Base-by-base conservation (phyloP, 2,888 invertebrate genomes). In the Dorcus parallelipipedus region DNA sequence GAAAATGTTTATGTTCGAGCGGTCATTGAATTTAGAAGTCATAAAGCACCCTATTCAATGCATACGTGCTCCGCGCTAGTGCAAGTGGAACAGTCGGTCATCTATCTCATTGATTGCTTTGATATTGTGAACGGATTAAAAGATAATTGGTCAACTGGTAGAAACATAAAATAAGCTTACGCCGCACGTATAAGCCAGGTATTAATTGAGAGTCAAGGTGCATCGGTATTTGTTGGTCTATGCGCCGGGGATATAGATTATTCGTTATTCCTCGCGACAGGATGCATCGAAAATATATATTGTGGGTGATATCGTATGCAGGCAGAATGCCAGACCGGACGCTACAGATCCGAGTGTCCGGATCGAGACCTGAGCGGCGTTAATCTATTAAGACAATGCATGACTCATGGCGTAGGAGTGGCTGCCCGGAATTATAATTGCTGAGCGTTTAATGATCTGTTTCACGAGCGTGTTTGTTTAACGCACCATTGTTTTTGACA, bases 161-260 rank as follows among this genome's bases (percentile, higher is more conserved):
- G 69, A 65, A 67, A 72, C 70, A 71, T 72, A 70, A 72, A 73
- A 73, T 73, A 71, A 72, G 71, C 73, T 73, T 70, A 72, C 69
- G 69, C 67, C 70, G 69, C 71, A 72, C 71, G 72, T 71, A 71
- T 65, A 64, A 63, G 64, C 60, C 61, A 61, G 61, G 64, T 63
- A 67, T 67, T 70, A 68, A 70, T 69, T 68, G 68, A 69, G 70
- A 75, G 73, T 73, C 74, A 68, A 70, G 69, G 69, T 70, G 74
- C 75, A 73, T 75, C 71, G 72, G 73, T 69, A 73, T 74, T 72
- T 69, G 72, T 69, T 71, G 58, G 67, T 69, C 71, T 71, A 70
- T 71, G 72, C 71, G 72, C 70, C 66, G 67, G 67, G 73, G 72
- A 73, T 75, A 73, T 73, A 73, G 73, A 75, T 73, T 74, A 72